Base-by-base conservation (phyloP, 2,888 invertebrate genomes). In the Osedax fenrisi region DNA sequence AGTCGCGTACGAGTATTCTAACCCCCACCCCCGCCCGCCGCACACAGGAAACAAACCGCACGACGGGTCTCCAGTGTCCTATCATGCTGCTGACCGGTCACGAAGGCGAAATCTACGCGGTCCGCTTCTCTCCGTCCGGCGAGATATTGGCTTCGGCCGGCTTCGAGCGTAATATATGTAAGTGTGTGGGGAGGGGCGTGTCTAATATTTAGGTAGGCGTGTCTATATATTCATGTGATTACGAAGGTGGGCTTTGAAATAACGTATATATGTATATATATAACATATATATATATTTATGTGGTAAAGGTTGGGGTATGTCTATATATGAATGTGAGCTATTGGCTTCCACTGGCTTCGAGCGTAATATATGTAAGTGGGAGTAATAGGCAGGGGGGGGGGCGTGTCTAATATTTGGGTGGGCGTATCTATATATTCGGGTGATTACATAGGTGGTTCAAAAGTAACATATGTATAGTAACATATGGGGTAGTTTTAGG, bases 31-130 rank as follows among this genome's bases (percentile, higher is more conserved):
- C 41, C 41, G 5, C 5, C 5, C 5, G 10, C 41, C 17, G 1
- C 22, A 78, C 77, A 3, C 77, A 82, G 82, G 81, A 81, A 21
- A 80, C 81, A 41, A 79, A 79, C 22, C 77, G 96, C 77, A 93
- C 94, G 13, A 95, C 95, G 0, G 91, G 89, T 79, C 87, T 98
- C 1, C 88, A 90, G 83, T 90, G 94, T 0, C 95, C 96, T 0
- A 96, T 96, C 75, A 96, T 97, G 94, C 86, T 93, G 59, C 85
- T 98, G 72, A 92, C 94, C 82, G 98, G 96, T 0, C 98, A 99
- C 83, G 92, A 93, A 83, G 96, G 95, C 10, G 98, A 99, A 85
- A 90, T 99, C 80, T 95, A 93, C 83, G 88, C 91, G 1, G 87
- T 90, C 3, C 91, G 92, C 84, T 98, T 98, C 84, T 94, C 96